Evolutionary conservation across 1,140 invertebrate species (phyloP).

Genomic region (Meloidogyne chitwoodi): DNA sequence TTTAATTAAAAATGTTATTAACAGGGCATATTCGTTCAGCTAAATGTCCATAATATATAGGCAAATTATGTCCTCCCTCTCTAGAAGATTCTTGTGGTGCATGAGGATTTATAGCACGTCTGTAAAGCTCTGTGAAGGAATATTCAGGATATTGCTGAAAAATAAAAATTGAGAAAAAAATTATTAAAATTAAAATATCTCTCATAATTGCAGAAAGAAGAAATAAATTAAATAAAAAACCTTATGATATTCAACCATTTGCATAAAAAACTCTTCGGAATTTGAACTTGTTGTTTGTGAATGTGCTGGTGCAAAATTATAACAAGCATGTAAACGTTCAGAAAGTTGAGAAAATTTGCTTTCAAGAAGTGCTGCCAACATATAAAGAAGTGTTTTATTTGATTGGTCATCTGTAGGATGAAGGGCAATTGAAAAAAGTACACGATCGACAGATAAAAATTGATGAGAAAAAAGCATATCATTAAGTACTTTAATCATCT

Average conservation of each 20-base stretch:
- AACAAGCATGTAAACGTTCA: conserved; percentile 27
- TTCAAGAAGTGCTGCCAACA: conserved; percentile 9
- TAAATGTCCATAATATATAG: conserved; percentile 31
- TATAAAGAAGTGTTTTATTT: conserved; percentile 23
- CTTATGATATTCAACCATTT: conserved; percentile 39
- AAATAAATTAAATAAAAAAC: conserved; percentile 12
- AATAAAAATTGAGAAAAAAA: too few relatives aligned
- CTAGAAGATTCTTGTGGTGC: conserved; percentile 1
- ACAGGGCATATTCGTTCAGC: conserved; percentile 37
- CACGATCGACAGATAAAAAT: conserved; percentile 38
- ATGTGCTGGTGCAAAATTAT: conserved; percentile 20
- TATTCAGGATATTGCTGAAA: conserved; percentile 33
- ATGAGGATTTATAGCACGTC: conserved; percentile 3
- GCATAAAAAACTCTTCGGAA: conserved; percentile 41
- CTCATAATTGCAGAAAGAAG: not conserved
- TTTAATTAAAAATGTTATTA: not conserved
- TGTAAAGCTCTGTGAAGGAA: conserved; percentile 25
- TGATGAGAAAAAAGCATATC: conserved; percentile 39
- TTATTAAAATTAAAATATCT: not conserved
- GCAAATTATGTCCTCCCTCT: conserved; percentile 13
- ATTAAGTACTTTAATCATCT: conserved; percentile 30
- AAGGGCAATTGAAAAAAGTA: conserved; percentile 33
- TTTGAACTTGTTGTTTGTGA: conserved; percentile 24
- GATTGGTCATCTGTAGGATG: conserved; percentile 44
- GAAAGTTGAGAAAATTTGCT: conserved; percentile 18